These are phyloP conservation scores for Dicerorhinus sumatrensis DNA, from an alignment of 2,113 vertebrate genomes.

Conservation along the genomic window DNA sequence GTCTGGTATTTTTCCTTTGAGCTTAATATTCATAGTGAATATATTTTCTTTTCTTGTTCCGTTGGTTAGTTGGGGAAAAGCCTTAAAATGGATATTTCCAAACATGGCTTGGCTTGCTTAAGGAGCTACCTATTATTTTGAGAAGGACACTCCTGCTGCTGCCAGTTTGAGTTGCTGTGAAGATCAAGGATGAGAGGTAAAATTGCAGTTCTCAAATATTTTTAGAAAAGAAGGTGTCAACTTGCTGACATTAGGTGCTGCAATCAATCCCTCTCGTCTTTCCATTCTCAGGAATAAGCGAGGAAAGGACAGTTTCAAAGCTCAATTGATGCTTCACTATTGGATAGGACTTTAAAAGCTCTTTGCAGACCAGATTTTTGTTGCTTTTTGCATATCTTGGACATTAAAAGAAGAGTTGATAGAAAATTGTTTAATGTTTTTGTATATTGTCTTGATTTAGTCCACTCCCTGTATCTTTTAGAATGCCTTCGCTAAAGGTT, in stretches of 20 bases:
- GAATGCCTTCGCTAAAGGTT: not conserved
- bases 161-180: not conserved
- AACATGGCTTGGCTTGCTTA: not conserved
- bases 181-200: slow-evolving; percentile 1
- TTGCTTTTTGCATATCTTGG: slow-evolving; percentile 8
- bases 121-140: not conserved
- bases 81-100: not conserved
- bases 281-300: not conserved
- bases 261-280: not conserved
- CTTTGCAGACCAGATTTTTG: not conserved
- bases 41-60: not conserved
- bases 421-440: not conserved
- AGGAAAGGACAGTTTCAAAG: not conserved
- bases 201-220: not conserved
- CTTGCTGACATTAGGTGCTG: not conserved
- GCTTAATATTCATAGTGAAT: not conserved
- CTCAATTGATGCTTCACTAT: not conserved
- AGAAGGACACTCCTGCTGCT: not conserved
- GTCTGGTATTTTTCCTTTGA: not conserved
- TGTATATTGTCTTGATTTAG: not conserved
- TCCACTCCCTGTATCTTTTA: not conserved
- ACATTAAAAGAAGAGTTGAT: not conserved
- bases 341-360: not conserved
- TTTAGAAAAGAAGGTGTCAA: not conserved
- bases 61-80: not conserved